Percentiles rank a stretch among this genome's conserved stretches.
Conservation (phyloP, 2,888 invertebrate species). For the Ochropacha duplaris region DNA sequence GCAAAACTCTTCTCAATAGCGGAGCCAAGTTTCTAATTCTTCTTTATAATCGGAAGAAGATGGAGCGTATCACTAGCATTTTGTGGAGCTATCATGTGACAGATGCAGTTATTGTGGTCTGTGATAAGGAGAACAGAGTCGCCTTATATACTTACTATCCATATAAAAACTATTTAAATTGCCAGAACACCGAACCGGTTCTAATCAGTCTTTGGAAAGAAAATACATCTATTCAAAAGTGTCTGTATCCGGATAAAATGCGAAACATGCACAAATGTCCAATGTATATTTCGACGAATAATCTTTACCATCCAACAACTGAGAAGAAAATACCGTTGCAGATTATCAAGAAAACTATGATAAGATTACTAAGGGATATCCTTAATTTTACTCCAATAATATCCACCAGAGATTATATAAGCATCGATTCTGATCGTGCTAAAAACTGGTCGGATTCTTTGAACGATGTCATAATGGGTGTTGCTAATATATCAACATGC, state of each 20-base stretch:
- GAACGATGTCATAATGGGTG: slow-evolving; percentile 56
- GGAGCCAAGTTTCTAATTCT: slow-evolving; percentile 54
- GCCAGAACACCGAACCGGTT: slow-evolving; percentile 51
- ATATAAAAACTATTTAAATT: slow-evolving; percentile 52
- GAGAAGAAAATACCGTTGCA: slow-evolving; percentile 58
- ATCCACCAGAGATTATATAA: slow-evolving; percentile 54
- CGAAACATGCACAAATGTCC: slow-evolving; percentile 62
- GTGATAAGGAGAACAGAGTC: slow-evolving; percentile 31
- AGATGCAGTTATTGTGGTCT: slow-evolving; percentile 47
- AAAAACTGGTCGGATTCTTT: slow-evolving; percentile 65
- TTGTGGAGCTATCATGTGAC: slow-evolving; percentile 57
- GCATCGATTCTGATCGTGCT: slow-evolving; percentile 57
- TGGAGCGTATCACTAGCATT: slow-evolving; percentile 48
- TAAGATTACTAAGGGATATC: slow-evolving; percentile 48
- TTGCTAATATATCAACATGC: slow-evolving; percentile 61
- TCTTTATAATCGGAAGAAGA: slow-evolving; percentile 40
- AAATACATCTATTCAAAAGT: slow-evolving; percentile 18
- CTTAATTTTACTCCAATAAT: slow-evolving; percentile 65
- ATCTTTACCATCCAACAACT: slow-evolving; percentile 48
- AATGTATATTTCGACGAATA: slow-evolving; percentile 63
- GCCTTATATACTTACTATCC: slow-evolving; percentile 57
- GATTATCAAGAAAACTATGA: slow-evolving; percentile 52
- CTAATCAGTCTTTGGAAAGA: slow-evolving; percentile 47
- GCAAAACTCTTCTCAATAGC: slow-evolving; percentile 51
- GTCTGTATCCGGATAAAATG: slow-evolving; percentile 59